These are phyloP conservation scores for Hemaris fuciformis DNA, from an alignment of 2,888 invertebrate species.

Conservation along the genomic window DNA sequence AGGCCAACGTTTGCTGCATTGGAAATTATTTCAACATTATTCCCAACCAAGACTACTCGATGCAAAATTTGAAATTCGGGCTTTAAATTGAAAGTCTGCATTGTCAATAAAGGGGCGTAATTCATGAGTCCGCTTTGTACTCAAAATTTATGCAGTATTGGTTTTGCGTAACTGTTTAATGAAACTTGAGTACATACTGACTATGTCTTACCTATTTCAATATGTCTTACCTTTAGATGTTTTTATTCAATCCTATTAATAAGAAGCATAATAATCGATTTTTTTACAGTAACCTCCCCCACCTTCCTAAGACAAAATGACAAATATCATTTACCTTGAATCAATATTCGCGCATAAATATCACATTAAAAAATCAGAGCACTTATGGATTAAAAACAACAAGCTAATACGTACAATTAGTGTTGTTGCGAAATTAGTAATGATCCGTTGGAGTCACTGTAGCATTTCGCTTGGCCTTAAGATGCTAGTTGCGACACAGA, in stretches of 20 bases:
- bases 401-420: conserved; percentile 9
- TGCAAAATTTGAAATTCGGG: not conserved
- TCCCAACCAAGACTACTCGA: not conserved
- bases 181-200: not conserved
- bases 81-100: not conserved
- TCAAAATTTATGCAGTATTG: not conserved
- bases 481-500: conserved; percentile 50
- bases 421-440: conserved; percentile 31
- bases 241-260: too few relatives aligned
- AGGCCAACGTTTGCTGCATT: too few relatives aligned
- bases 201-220: not conserved
- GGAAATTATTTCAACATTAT: not conserved
- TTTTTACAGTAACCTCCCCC: not conserved
- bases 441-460: conserved; percentile 58
- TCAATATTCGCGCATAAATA: not conserved
- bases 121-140: not conserved
- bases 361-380: conserved; percentile 12
- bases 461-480: conserved; percentile 72
- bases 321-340: not conserved
- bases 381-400: conserved; percentile 10
- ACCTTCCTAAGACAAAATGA: not conserved
- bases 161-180: not conserved
- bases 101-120: not conserved
- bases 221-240: not conserved
- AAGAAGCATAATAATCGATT: too few relatives aligned